Evolutionary conservation across 2,888 invertebrate species (phyloP), one percentile per base, ranked within the genome.

Genomic region (Xylophagus ater): DNA sequence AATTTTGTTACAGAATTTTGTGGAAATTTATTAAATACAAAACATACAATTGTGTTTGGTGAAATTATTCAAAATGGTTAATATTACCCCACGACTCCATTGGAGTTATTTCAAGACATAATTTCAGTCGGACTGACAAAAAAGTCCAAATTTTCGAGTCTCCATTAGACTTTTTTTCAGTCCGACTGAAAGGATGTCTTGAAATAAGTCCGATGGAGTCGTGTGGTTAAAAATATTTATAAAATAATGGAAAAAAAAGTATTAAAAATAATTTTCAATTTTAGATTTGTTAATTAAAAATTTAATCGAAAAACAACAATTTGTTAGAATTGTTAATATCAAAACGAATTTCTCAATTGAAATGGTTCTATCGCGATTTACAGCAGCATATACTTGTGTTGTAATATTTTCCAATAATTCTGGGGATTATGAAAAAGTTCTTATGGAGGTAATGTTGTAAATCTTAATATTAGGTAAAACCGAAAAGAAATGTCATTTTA

Each of bases 1-100:
- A n/a, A 37, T 30, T 24, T 37, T 5, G 10, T 37, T 30, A 18
- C n/a, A 2, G 17, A 30, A 9, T 30, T 37, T 31, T 37, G 30
- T 12, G 15, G 9, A 4, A 45, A 48, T 12, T 30, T 58, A 14
- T 51, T 51, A 2, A 51, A 49, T 29, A 47, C 52, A 1, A 46
- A 43, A 8, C 48, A 58, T 6, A 32, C 44, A 5, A 47, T 59
- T 17, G 20, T 58, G n/a, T 50, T 57, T 42, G 49, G 47, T 7
- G n/a, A n/a, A n/a, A n/a, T n/a, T n/a, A n/a, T n/a, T n/a, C n/a
- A n/a, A n/a, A n/a, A n/a, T n/a, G n/a, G n/a, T n/a, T n/a, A n/a
- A n/a, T n/a, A n/a, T n/a, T n/a, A n/a, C n/a, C n/a, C n/a, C n/a
- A n/a, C n/a, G n/a, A n/a, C n/a, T n/a, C n/a, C n/a, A n/a, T n/a